Base-by-base conservation (phyloP, 2,888 invertebrate species). In the Drosophila paranaensis region DNA sequence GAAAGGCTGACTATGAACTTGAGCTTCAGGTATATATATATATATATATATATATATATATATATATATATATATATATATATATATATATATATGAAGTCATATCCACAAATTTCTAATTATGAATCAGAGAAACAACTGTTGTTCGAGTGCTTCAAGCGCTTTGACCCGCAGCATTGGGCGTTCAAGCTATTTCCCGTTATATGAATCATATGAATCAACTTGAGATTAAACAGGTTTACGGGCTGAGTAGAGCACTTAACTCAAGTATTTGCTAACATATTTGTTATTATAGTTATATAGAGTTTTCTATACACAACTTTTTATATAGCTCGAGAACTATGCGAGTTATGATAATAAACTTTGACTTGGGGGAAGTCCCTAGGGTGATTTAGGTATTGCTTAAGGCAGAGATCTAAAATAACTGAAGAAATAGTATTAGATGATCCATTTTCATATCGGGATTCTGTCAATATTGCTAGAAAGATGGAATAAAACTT, bases 41-140 rank as follows among this genome's bases (percentile, higher is more conserved):
- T 20, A 51, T 13, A 51, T n/a, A 2, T 10, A 51, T 2, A 2
- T n/a, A n/a, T n/a, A n/a, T n/a, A n/a, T n/a, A n/a, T n/a, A n/a
- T n/a, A n/a, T n/a, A n/a, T n/a, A n/a, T n/a, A n/a, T 14, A 37
- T 37, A 35, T 35, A 13, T 48, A 48, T 48, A 14, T 20, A 2
- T 13, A 37, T 2, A 13, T 14, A 20, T 10, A 53, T 25, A 39
- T 39, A 27, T 37, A 27, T 40, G 54, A 27, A 40, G 27, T 54
- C 74, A 76, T 61, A 16, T 37, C 51, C 61, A 78, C 60, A 39
- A 71, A 56, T 40, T 60, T 60, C 30, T 25, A 16, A 42, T 37
- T 45, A 51, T 61, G 72, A 72, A 43, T 72, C 78, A 75, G 10
- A 50, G 8, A 25, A 25, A 45, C 13, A 40, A 14, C 11, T 40